These are phyloP conservation scores for Halcyon malimbica DNA, from an alignment of 2,113 vertebrate genomes.

Conservation along the genomic window DNA sequence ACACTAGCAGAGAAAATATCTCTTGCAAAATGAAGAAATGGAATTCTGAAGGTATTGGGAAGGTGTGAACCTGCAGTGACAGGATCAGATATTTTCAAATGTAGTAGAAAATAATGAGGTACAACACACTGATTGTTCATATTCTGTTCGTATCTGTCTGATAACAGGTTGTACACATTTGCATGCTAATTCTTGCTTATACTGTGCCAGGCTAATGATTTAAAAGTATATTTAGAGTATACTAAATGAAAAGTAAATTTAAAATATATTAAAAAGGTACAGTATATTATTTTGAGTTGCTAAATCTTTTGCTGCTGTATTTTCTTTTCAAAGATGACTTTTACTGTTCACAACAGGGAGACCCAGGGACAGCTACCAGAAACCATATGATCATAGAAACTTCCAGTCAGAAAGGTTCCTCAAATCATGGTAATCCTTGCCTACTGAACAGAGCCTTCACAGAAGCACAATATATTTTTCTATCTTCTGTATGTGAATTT, in stretches of 20 bases:
- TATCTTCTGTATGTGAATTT: conserved; percentile 76
- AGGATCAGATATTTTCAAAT: background rate
- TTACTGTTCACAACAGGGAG: conserved; percentile 71
- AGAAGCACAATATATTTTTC: conserved; percentile 78
- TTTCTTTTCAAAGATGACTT: background rate
- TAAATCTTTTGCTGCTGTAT: background rate
- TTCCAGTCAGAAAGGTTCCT: conserved; percentile 43
- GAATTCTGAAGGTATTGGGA: background rate
- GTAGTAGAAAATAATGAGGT: background rate
- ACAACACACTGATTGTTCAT: background rate
- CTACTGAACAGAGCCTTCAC: conserved; percentile 74
- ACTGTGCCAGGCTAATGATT: background rate
- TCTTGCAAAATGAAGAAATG: background rate
- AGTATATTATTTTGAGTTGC: background rate
- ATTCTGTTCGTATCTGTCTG: background rate
- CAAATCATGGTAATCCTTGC: conserved; percentile 37
- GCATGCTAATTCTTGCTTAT: background rate
- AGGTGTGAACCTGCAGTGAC: background rate
- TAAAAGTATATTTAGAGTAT: background rate
- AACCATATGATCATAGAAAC: conserved; percentile 87
- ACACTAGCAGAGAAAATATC: background rate
- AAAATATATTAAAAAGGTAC: no score
- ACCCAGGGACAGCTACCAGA: conserved; percentile 60
- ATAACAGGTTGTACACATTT: background rate
- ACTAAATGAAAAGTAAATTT: no score